Conservation (phyloP, 2,797 vertebrate species). For the Tapirus indicus region DNA sequence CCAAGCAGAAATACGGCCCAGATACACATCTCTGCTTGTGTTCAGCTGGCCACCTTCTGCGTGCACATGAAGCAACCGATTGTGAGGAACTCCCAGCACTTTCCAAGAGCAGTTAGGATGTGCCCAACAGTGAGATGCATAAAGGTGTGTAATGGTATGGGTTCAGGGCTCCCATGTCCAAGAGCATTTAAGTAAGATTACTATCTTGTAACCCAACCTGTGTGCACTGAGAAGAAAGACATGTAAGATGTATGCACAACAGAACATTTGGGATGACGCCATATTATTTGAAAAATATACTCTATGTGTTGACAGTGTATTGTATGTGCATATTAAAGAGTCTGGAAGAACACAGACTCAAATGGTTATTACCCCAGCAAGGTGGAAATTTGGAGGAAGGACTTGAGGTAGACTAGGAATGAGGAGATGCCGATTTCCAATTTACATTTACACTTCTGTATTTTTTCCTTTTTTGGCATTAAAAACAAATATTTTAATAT, state of each 20-base stretch:
- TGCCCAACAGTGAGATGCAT: not conserved
- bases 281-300: not conserved
- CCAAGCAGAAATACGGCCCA: too few relatives aligned
- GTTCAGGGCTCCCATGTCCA: not conserved
- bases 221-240: not conserved
- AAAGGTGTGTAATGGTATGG: accelerated
- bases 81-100: too few relatives aligned
- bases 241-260: too few relatives aligned
- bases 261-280: not conserved
- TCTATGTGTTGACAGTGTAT: not conserved
- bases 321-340: not conserved
- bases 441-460: not conserved
- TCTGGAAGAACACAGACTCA: not conserved
- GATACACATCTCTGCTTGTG: not conserved
- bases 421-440: not conserved
- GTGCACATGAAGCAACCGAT: not conserved
- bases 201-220: not conserved
- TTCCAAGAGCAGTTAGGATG: not conserved
- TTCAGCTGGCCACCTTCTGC: not conserved
- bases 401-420: not conserved
- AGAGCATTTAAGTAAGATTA: not conserved
- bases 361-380: too few relatives aligned
- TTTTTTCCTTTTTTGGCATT: not conserved
- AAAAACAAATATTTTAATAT: not conserved
- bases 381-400: not conserved